phyloP scores from a whole-genome alignment of 2,888 invertebrate genomes.

The Tillus elongatus region DNA sequence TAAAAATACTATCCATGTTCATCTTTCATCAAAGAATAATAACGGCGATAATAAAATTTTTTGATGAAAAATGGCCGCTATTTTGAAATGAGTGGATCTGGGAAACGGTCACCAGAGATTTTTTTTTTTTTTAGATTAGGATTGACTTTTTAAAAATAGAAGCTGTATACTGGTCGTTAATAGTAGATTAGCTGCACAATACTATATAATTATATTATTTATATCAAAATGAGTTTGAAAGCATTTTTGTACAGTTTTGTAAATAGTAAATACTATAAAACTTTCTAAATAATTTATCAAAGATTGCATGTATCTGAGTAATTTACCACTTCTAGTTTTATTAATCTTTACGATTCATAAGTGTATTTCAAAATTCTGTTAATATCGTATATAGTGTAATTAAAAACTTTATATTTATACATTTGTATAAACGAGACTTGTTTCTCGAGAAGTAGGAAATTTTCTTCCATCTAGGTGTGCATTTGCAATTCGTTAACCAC shows the following conservation, averaged over 20 bases:
- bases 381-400: background rate
- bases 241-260: slow-evolving; percentile 7
- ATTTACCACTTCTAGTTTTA: no score
- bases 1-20: no score
- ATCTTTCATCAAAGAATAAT: no score
- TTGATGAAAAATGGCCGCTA: no score
- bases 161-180: background rate
- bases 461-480: background rate
- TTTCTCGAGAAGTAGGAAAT: background rate
- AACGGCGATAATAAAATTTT: no score
- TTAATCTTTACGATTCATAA: no score
- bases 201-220: no score
- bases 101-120: background rate
- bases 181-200: background rate
- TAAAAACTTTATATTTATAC: background rate
- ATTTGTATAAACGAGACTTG: background rate
- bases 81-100: no score
- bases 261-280: background rate
- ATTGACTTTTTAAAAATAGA: background rate
- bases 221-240: background rate
- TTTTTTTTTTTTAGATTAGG: background rate
- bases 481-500: background rate
- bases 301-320: no score
- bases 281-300: background rate
- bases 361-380: background rate